phyloP scores from a whole-genome alignment of 2,113 vertebrate species.

The Syrrhaptes paradoxus region DNA sequence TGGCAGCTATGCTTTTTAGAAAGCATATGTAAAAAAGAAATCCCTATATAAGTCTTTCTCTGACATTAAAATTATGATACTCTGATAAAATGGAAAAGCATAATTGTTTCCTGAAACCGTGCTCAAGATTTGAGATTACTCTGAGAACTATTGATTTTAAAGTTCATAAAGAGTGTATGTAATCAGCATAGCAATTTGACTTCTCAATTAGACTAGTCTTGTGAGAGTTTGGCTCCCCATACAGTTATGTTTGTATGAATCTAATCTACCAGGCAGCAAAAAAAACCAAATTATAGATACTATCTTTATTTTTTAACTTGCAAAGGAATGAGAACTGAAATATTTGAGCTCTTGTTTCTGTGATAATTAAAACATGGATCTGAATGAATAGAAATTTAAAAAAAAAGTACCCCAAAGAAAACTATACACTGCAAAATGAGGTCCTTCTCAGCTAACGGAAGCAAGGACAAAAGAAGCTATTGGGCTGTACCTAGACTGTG shows the following conservation, averaged over 20 bases:
- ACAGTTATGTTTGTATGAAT: constrained; percentile 35
- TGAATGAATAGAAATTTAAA: not conserved
- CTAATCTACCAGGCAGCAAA: constrained; percentile 29
- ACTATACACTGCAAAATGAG: not conserved
- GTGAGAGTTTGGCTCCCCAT: constrained; percentile 17
- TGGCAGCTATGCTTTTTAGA: not conserved
- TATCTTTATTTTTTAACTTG: constrained; percentile 12
- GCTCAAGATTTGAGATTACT: not conserved
- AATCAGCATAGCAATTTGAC: constrained; percentile 51
- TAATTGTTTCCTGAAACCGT: constrained; percentile 5
- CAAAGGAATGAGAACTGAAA: not conserved
- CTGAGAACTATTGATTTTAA: constrained; percentile 39
- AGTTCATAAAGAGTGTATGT: constrained; percentile 2
- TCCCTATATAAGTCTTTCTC: not conserved
- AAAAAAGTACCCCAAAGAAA: not conserved
- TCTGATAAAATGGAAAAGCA: not conserved
- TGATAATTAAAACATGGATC: constrained; percentile 33
- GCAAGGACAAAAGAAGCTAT: not conserved
- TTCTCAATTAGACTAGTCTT: constrained; percentile 51
- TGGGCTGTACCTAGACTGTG: not conserved
- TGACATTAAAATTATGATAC: not conserved
- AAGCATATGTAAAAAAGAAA: not conserved
- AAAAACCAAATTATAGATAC: not conserved
- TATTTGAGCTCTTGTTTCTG: not conserved
- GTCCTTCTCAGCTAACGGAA: not conserved